Evolutionary conservation across 2,113 vertebrate species (phyloP).

Genomic region (Orthochromis malagaraziensis): DNA sequence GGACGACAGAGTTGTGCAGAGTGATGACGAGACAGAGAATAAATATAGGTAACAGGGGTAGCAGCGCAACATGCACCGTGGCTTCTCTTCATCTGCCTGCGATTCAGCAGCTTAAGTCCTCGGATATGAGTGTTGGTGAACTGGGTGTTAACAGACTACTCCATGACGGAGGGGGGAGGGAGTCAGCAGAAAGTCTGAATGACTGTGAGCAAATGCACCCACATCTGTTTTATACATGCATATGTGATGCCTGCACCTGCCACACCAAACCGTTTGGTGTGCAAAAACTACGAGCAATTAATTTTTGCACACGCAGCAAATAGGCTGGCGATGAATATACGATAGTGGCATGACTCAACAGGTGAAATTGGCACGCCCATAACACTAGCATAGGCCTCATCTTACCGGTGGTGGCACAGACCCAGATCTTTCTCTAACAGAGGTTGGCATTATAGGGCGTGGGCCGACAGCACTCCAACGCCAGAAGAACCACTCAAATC

Average conservation of each 20-base stretch:
- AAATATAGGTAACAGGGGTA: background rate
- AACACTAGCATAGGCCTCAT: background rate
- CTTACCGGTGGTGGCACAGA: background rate
- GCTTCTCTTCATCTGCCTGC: background rate
- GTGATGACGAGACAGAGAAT: background rate
- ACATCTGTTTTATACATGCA: background rate
- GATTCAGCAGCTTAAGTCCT: background rate
- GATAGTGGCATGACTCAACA: conserved; percentile 52
- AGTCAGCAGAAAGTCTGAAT: background rate
- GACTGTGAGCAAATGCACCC: background rate
- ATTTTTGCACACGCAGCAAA: background rate
- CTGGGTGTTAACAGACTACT: background rate
- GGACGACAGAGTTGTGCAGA: background rate
- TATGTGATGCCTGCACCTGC: background rate
- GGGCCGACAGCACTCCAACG: conserved; percentile 27
- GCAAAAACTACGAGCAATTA: background rate
- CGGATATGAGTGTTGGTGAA: background rate
- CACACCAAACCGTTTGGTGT: background rate
- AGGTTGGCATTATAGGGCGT: conserved; percentile 40
- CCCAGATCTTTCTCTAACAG: conserved; percentile 8
- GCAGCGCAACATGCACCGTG: background rate
- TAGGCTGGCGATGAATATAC: background rate
- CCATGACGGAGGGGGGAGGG: background rate
- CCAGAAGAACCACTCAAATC: conserved; percentile 44
- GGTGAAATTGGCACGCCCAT: conserved; percentile 43